These are phyloP conservation scores for Brachylomia viminalis DNA, from an alignment of 2,888 invertebrate species.

Conservation along the genomic window DNA sequence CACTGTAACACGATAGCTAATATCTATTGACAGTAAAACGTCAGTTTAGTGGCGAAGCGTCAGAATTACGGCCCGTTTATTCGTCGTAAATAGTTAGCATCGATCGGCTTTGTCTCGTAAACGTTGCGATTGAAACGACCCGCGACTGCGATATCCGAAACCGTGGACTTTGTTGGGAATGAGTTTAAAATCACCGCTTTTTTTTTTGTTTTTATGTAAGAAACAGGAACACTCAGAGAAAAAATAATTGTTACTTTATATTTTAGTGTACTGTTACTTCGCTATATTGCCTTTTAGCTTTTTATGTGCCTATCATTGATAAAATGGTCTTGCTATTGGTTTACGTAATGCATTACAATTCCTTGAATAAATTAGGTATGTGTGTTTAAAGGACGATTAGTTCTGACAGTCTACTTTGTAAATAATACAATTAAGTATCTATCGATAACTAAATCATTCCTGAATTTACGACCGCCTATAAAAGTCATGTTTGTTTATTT, in stretches of 20 bases:
- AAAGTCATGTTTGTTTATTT: conserved; percentile 39
- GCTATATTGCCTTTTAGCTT: too few species aligned
- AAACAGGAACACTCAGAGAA: too few species aligned
- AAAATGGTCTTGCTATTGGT: background rate
- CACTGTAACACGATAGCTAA: conserved; percentile 62
- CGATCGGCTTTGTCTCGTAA: conserved; percentile 64
- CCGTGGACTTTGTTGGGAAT: conserved; percentile 44
- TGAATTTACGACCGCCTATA: conserved; percentile 44
- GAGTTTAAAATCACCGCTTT: conserved; percentile 41
- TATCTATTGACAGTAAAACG: conserved; percentile 62
- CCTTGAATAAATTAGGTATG: too few species aligned
- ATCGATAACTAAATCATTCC: conserved; percentile 34
- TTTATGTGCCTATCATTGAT: background rate
- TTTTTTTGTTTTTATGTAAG: conserved; percentile 11
- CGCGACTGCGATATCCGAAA: conserved; percentile 28
- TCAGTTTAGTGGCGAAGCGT: conserved; percentile 62
- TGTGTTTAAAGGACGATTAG: background rate
- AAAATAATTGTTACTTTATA: too few species aligned
- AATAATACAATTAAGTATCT: conserved; percentile 9
- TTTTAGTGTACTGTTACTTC: too few species aligned
- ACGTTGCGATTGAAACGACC: conserved; percentile 58
- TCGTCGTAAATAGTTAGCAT: conserved; percentile 70
- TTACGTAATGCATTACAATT: background rate
- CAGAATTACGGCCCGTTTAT: conserved; percentile 66
- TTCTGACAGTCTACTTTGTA: background rate